Percentiles rank a stretch among this genome's conserved stretches.
Evolutionary conservation across 2,888 invertebrate species (phyloP).

Genomic region (Molanna angustata): DNA sequence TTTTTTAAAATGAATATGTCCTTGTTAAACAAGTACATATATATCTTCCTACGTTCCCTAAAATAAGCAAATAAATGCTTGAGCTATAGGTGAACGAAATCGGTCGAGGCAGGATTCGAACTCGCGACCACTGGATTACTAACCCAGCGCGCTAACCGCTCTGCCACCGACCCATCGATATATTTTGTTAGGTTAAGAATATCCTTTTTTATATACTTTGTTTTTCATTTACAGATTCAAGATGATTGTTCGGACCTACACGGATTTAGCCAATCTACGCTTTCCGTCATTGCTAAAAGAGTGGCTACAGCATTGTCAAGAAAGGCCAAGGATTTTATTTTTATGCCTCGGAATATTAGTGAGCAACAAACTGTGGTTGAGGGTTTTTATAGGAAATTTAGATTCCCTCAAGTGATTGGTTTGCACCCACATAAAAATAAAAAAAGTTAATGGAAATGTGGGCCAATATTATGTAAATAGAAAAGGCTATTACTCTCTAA

Average conservation of each 20-base stretch:
- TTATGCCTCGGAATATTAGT: slow-evolving; percentile 2
- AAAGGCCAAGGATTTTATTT: slow-evolving; percentile 2
- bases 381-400: slow-evolving; percentile 9
- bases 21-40: too few species aligned
- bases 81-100: too few species aligned
- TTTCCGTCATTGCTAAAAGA: slow-evolving; percentile 2
- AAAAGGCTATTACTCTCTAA: slow-evolving; percentile 11
- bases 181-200: too few species aligned
- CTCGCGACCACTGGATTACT: too few species aligned
- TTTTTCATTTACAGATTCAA: slow-evolving; percentile 14
- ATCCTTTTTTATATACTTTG: too few species aligned
- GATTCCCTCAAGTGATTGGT: slow-evolving; percentile 21
- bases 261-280: slow-evolving; percentile 10
- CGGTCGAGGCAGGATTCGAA: too few species aligned
- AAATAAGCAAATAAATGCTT: too few species aligned
- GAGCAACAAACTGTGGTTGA: slow-evolving; percentile 4
- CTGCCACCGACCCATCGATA: too few species aligned
- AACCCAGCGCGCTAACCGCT: too few species aligned
- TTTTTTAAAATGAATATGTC: too few species aligned
- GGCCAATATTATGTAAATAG: slow-evolving; percentile 11
- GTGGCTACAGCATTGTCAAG: slow-evolving; percentile 10
- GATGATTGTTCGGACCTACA: slow-evolving; percentile 12
- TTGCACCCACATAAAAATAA: slow-evolving; percentile 29
- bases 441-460: slow-evolving; percentile 20
- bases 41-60: too few species aligned